These are phyloP conservation scores for Clivina fossor DNA, from an alignment of 2,888 invertebrate genomes.

Conservation along the genomic window DNA sequence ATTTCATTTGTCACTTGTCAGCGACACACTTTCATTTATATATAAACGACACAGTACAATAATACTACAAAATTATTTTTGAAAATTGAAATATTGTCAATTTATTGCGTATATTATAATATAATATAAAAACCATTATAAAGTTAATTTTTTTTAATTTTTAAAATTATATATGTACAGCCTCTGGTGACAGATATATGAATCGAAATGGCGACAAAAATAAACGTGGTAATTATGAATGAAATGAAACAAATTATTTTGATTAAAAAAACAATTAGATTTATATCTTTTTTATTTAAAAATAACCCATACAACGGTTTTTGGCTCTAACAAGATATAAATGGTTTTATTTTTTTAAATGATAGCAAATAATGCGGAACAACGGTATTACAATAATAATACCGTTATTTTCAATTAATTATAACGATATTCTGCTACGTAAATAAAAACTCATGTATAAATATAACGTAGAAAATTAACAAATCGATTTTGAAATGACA, in stretches of 20 bases:
- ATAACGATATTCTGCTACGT: slow-evolving; percentile 30
- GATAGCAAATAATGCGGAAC: slow-evolving; percentile 36
- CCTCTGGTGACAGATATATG: background rate
- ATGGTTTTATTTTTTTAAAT: slow-evolving; percentile 47
- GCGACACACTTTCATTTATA: too few relatives aligned
- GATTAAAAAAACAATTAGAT: slow-evolving; percentile 15
- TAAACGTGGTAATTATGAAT: too few relatives aligned
- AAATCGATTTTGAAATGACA: slow-evolving; percentile 24
- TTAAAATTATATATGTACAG: too few relatives aligned
- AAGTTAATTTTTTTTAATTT: too few relatives aligned
- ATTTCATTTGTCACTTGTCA: too few relatives aligned
- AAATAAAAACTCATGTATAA: slow-evolving; percentile 25
- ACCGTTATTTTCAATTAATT: slow-evolving; percentile 26
- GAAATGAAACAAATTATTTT: too few relatives aligned
- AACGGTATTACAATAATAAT: slow-evolving; percentile 25
- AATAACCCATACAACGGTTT: slow-evolving; percentile 54
- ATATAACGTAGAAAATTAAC: slow-evolving; percentile 34
- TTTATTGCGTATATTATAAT: background rate
- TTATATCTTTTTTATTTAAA: slow-evolving; percentile 51
- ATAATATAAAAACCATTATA: background rate
- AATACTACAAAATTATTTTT: too few relatives aligned
- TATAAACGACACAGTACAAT: too few relatives aligned
- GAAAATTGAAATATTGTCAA: too few relatives aligned
- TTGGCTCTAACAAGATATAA: slow-evolving; percentile 53
- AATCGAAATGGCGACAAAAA: too few relatives aligned